phyloP scores from a whole-genome alignment of 2,888 invertebrate genomes.

The Drosophila nr. fundita region DNA sequence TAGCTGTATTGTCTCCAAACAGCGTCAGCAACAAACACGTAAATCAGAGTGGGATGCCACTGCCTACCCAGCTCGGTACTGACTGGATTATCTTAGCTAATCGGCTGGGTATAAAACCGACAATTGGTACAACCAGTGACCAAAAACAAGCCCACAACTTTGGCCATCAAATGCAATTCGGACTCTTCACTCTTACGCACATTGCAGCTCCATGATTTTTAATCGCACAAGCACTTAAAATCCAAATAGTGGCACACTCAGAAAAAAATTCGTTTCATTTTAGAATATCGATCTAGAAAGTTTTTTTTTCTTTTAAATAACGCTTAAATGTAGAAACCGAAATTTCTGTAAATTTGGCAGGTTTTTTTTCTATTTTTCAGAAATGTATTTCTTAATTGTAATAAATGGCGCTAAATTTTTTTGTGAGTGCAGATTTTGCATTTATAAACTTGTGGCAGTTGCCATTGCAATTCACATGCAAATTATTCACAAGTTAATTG shows the following conservation, averaged over 20 bases:
- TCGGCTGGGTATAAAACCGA: constrained; percentile 13
- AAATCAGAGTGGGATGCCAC: constrained; percentile 21
- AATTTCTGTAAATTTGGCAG: neutral
- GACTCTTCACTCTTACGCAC: neutral
- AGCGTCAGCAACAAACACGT: constrained; percentile 16
- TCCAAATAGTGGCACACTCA: neutral
- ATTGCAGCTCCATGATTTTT: neutral
- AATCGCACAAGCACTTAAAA: neutral
- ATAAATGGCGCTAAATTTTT: neutral
- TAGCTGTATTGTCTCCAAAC: neutral
- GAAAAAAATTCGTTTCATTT: neutral
- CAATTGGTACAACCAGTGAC: constrained; percentile 9
- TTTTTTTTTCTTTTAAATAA: constrained; percentile 11
- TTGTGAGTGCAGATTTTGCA: neutral
- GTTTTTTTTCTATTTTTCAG: neutral
- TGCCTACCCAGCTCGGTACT: neutral
- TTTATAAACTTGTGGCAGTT: neutral
- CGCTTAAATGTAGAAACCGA: neutral
- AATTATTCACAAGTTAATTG: neutral
- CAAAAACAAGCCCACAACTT: neutral
- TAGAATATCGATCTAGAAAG: neutral
- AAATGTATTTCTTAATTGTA: neutral
- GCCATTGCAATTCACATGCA: neutral
- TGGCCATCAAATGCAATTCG: constrained; percentile 22
- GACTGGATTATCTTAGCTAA: constrained; percentile 2